phyloP scores from a whole-genome alignment of 2,888 invertebrate genomes.

The Tillus elongatus region DNA sequence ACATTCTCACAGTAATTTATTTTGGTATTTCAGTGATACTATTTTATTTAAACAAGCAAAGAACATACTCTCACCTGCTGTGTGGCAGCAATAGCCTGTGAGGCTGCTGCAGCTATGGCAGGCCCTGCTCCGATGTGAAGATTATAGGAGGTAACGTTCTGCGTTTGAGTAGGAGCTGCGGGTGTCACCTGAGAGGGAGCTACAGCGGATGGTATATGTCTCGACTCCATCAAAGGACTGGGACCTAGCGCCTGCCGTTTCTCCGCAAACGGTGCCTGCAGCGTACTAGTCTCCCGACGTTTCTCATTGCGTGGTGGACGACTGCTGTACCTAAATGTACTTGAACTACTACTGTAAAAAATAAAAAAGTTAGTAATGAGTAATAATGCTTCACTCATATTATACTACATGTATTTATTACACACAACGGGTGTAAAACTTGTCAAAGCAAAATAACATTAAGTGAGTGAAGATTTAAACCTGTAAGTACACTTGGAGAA shows the following conservation, averaged over 20 bases:
- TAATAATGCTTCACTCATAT: too few species aligned
- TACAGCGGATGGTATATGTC: constrained; percentile 20
- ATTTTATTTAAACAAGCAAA: too few species aligned
- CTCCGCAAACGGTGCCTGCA: constrained; percentile 41
- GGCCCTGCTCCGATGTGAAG: constrained; percentile 79
- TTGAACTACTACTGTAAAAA: too few species aligned
- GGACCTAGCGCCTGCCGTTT: constrained; percentile 36
- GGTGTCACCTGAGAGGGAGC: constrained; percentile 14
- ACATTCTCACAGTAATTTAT: too few species aligned
- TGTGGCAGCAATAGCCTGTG: constrained; percentile 92
- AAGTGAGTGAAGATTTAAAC: too few species aligned
- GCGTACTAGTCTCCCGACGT: constrained; percentile 59
- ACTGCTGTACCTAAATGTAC: constrained; percentile 26
- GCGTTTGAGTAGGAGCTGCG: constrained; percentile 12
- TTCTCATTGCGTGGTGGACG: constrained; percentile 56
- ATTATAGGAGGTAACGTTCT: constrained; percentile 46
- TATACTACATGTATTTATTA: too few species aligned
- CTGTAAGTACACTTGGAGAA: too few species aligned
- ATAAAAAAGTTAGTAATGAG: too few species aligned
- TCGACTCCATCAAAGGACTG: constrained; percentile 29
- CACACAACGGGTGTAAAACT: too few species aligned
- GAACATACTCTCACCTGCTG: constrained; percentile 71
- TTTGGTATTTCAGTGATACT: too few species aligned
- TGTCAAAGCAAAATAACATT: too few species aligned
- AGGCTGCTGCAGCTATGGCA: constrained; percentile 88